Percentiles rank a stretch among this genome's conserved stretches.
Conservation (phyloP, 2,113 vertebrate species). For the Semicossyphus pulcher region DNA sequence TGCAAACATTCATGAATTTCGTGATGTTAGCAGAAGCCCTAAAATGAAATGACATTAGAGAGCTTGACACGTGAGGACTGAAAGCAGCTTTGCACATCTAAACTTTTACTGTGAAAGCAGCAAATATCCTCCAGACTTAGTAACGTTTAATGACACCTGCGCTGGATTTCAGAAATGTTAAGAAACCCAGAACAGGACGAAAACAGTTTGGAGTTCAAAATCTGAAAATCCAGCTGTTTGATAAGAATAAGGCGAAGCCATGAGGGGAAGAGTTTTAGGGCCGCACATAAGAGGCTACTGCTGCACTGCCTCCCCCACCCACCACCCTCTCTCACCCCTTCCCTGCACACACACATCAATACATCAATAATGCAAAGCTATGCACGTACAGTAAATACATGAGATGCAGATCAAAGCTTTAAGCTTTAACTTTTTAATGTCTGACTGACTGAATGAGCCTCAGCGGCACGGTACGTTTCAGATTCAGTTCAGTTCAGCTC, state of each 20-base stretch:
- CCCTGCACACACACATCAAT: slow-evolving; percentile 60
- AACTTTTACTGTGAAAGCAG: slow-evolving; percentile 50
- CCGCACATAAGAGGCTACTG: slow-evolving; percentile 6
- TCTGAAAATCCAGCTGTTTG: neutral
- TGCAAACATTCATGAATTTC: slow-evolving; percentile 44
- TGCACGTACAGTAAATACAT: slow-evolving; percentile 44
- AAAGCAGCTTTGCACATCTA: slow-evolving; percentile 39
- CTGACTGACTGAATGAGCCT: slow-evolving; percentile 51
- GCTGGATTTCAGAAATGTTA: slow-evolving; percentile 15
- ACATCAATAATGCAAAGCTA: slow-evolving; percentile 54
- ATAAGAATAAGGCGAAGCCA: slow-evolving; percentile 27
- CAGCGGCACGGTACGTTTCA: neutral
- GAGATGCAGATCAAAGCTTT: slow-evolving; percentile 32
- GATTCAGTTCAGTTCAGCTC: slow-evolving; percentile 45
- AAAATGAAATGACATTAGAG: slow-evolving; percentile 17
- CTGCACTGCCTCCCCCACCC: slow-evolving; percentile 38
- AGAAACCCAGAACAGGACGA: slow-evolving; percentile 21
- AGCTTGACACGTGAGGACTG: slow-evolving; percentile 20
- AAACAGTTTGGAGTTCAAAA: neutral
- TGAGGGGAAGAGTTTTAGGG: slow-evolving; percentile 20
- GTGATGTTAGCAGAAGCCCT: slow-evolving; percentile 59
- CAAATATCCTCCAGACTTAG: slow-evolving; percentile 32
- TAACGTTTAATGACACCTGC: slow-evolving; percentile 8
- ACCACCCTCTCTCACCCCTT: slow-evolving; percentile 67
- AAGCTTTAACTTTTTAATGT: slow-evolving; percentile 26